Evolutionary conservation across 2,113 vertebrate species (phyloP), one percentile per base, ranked within the genome.

Genomic region (Alexandromys fortis): DNA sequence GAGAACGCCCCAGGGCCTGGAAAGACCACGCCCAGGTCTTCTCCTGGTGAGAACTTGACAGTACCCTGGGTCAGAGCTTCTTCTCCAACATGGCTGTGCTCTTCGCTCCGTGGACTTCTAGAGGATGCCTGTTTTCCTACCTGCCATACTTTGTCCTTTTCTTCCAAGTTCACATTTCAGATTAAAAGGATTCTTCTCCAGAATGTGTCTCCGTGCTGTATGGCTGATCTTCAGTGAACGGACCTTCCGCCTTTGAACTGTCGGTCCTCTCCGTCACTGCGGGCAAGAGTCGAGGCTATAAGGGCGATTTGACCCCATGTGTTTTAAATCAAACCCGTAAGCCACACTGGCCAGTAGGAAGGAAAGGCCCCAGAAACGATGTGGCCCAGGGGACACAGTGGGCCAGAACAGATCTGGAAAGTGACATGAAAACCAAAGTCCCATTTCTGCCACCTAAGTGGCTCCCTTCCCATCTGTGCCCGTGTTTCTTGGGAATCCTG

Each of bases 261-360:
- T 73, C 86, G 68, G 22, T 42, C 55, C 42, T 61, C 52, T 91
- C 55, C 16, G 11, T 68, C 82, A 52, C 78, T 82, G 42, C 5
- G 2, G 30, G 30, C 30, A 45, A 91, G 82, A 58, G 11, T n/a
- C 7, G 72, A 86, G 77, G 55, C 35, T 75, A 72, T 35, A 67
- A 47, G 17, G 26, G 63, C 49, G 52, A 61, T 72, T 78, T 55
- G 33, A 22, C 76, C 67, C 49, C 52, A 26, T 33, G 13, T 45
- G 68, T 96, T 89, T 95, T 87, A 61, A 73, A 30, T 73, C 35
- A 83, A 86, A 79, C 63, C 47, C 83, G 30, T 70, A 33, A 89
- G 58, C 52, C 61, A 91, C 76, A 28, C 87, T 67, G 7, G 47
- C 58, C 95, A 73, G 22, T 28, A 86, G 61, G 22, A 86, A 26